phyloP scores from a whole-genome alignment of 2,888 invertebrate species.

The Macrophya alboannulata region DNA sequence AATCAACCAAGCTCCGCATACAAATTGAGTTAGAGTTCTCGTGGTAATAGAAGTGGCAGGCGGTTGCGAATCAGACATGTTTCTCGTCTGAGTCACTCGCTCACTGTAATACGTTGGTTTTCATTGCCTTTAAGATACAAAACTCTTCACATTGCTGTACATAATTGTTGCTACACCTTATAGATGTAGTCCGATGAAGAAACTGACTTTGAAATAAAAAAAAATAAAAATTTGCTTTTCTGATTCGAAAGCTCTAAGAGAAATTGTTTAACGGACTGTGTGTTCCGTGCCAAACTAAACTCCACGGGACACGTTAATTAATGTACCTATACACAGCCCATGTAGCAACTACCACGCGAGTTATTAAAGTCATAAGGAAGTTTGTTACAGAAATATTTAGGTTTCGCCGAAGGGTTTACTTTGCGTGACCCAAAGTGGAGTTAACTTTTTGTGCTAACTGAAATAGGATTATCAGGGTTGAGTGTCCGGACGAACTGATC shows the following conservation, averaged over 20 bases:
- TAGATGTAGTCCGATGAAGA: neutral
- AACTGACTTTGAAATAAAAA: neutral
- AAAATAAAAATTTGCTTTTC: neutral
- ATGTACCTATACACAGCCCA: neutral
- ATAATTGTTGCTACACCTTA: neutral
- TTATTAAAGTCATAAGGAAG: neutral
- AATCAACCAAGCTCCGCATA: slow-evolving; percentile 74
- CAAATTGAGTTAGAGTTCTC: slow-evolving; percentile 77
- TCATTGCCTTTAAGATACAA: neutral
- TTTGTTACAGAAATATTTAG: neutral
- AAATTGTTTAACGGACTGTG: neutral
- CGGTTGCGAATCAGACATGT: slow-evolving; percentile 30
- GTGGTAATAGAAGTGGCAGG: slow-evolving; percentile 69
- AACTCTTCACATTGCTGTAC: neutral
- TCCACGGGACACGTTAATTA: neutral
- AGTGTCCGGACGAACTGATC: slow-evolving; percentile 43
- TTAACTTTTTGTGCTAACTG: slow-evolving; percentile 42
- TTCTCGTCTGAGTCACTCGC: slow-evolving; percentile 31
- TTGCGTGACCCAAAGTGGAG: slow-evolving; percentile 39
- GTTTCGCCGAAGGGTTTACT: neutral
- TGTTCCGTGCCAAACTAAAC: neutral
- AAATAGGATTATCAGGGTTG: slow-evolving; percentile 48
- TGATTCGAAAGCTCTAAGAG: neutral
- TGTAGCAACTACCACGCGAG: neutral
- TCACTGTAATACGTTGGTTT: neutral